Base-by-base conservation (phyloP, 2,888 invertebrate genomes). In the Brenthis ino region DNA sequence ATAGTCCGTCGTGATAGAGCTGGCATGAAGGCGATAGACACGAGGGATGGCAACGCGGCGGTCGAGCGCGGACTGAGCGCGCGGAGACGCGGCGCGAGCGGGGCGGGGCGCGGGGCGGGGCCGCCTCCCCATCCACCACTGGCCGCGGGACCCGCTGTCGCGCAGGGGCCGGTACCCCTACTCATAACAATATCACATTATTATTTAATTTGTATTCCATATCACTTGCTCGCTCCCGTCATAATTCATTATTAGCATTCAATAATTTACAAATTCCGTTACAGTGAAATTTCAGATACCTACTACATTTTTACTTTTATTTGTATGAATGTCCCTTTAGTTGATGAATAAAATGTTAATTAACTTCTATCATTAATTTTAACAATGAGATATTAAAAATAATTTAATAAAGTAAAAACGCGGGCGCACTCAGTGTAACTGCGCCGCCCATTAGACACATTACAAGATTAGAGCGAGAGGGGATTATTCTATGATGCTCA, bases 51-150 rank as follows among this genome's bases (percentile, higher is more conserved):
- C 86, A 79, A 82, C 82, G 77, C 86, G 86, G 84, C 85, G 86
- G 85, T 82, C 83, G 85, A 82, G 83, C 89, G 86, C 88, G 89
- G 84, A 89, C 91, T 89, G 89, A 89, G 80, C 84, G 85, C 80
- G 77, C 84, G 79, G 81, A 69, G 77, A 76, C 75, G 82, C 78
- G 83, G 81, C 81, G 82, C 82, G 84, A 79, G 84, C 74, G 72
- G 70, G 71, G 69, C 60, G 77, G 77, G 81, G 75, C 79, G 79
- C 78, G 79, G 79, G 82, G 80, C 80, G 81, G 79, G 75, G 80
- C 81, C 77, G 80, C 84, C 80, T 82, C 84, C 86, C 82, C 79
- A 76, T 77, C 88, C 82, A 78, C 87, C 89, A 88, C 86, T 88
- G 81, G 84, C 81, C 83, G 85, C 82, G 77, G 85, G 83, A 82